These are phyloP conservation scores for Periplaneta americana DNA, from an alignment of 1,140 invertebrate species.

Conservation along the genomic window DNA sequence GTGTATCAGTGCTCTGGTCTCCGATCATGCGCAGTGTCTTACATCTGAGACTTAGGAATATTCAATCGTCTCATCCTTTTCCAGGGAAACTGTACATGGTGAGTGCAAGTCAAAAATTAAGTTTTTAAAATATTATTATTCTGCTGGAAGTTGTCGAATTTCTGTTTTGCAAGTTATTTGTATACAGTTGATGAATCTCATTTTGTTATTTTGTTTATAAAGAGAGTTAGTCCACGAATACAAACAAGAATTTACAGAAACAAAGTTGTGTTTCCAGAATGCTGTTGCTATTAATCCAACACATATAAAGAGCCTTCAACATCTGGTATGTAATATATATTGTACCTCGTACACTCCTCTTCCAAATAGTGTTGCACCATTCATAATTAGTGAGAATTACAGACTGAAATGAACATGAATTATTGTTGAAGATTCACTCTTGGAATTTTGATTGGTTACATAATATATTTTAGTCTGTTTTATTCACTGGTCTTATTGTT, in stretches of 20 bases:
- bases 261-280: conserved; percentile 86
- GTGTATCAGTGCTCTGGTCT: too few species aligned
- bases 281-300: conserved; percentile 89
- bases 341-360: too few species aligned
- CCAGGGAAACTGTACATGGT: conserved; percentile 93
- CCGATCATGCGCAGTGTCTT: too few species aligned
- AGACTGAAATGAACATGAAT: too few species aligned
- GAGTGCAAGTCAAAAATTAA: conserved; percentile 27
- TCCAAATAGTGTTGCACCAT: too few species aligned
- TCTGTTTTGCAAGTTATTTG: background rate
- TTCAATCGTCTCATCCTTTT: too few species aligned
- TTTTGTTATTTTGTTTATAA: conserved; percentile 43
- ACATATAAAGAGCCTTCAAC: conserved; percentile 85
- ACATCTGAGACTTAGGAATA: too few species aligned
- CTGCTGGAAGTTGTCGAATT: background rate
- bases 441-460: too few species aligned
- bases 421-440: too few species aligned
- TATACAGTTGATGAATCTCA: background rate
- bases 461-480: too few species aligned
- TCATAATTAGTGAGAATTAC: too few species aligned
- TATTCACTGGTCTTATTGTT: too few species aligned
- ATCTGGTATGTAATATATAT: conserved; percentile 54
- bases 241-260: conserved; percentile 79
- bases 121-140: background rate
- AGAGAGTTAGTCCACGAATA: conserved; percentile 82